A percentile compares a stretch with the other conserved stretches of the same genome.
phyloP scores from a whole-genome alignment of 2,888 invertebrate species.

The Hartigia nigra region DNA sequence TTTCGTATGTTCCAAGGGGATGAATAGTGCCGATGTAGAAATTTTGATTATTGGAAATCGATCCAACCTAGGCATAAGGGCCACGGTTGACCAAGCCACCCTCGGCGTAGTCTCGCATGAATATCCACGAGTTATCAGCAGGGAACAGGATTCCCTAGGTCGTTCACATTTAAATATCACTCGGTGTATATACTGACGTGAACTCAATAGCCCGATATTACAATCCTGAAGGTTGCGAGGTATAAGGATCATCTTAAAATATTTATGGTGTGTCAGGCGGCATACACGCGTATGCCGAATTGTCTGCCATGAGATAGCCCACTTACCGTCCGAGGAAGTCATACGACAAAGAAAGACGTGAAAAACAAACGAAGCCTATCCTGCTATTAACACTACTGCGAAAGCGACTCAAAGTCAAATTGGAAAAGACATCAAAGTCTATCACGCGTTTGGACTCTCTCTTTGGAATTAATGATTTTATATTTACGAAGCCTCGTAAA shows the following conservation, averaged over 20 bases:
- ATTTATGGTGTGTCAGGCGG: background rate
- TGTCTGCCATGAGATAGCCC: background rate
- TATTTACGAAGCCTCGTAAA: background rate
- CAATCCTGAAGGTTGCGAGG: constrained; percentile 19
- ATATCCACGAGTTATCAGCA: constrained; percentile 1
- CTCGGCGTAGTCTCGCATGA: constrained; percentile 6
- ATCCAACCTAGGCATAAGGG: constrained; percentile 24
- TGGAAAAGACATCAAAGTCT: background rate
- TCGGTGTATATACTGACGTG: constrained; percentile 13
- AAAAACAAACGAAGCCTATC: background rate
- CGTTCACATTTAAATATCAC: constrained; percentile 51
- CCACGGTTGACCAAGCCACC: background rate
- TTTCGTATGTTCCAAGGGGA: background rate
- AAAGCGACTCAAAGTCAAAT: background rate
- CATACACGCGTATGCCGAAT: background rate
- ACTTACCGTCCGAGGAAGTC: background rate
- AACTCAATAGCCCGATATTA: constrained; percentile 17
- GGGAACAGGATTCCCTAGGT: constrained; percentile 13
- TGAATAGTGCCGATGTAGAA: background rate
- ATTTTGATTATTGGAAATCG: constrained; percentile 54
- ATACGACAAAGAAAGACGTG: background rate
- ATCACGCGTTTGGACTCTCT: background rate
- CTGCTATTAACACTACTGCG: background rate
- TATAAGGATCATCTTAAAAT: constrained; percentile 15
- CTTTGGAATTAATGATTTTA: background rate